Evolutionary conservation across 2,888 invertebrate genomes (phyloP).

Genomic region (Oscheius sp.): DNA sequence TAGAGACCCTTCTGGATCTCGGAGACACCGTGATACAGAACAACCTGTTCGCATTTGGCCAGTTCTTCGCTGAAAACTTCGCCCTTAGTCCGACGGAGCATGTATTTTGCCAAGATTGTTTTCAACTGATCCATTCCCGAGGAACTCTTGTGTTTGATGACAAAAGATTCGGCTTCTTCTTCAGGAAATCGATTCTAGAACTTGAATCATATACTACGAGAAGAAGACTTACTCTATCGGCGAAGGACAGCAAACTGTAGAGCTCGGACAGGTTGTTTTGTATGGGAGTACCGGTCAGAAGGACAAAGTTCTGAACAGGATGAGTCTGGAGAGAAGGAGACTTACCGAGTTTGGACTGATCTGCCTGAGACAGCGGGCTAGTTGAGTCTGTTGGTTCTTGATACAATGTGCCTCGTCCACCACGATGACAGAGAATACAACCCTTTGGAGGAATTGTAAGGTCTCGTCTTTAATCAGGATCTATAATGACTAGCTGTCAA

Average conservation of each 20-base stretch:
- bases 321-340: neutral
- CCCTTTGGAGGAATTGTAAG: neutral
- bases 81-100: conserved; percentile 74
- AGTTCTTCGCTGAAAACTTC: conserved; percentile 72
- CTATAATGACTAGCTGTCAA: neutral
- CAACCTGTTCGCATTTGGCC: conserved; percentile 61
- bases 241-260: conserved; percentile 74
- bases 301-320: conserved; percentile 47
- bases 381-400: conserved; percentile 37
- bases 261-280: conserved; percentile 76
- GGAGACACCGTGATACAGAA: conserved; percentile 75
- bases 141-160: conserved; percentile 24
- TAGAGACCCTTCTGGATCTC: conserved; percentile 75
- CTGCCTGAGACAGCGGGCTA: neutral
- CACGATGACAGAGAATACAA: conserved; percentile 33
- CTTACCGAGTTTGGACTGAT: neutral
- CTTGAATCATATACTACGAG: conserved; percentile 37
- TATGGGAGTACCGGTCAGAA: conserved; percentile 76
- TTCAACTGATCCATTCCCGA: conserved; percentile 66
- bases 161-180: conserved; percentile 72
- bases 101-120: conserved; percentile 72
- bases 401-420: conserved; percentile 42
- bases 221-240: conserved; percentile 71
- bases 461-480: neutral
- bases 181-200: conserved; percentile 38